A percentile compares a stretch with the other conserved stretches of the same genome.
phyloP scores from a whole-genome alignment of 2,888 invertebrate genomes.

The Cosmopolites sordidus region DNA sequence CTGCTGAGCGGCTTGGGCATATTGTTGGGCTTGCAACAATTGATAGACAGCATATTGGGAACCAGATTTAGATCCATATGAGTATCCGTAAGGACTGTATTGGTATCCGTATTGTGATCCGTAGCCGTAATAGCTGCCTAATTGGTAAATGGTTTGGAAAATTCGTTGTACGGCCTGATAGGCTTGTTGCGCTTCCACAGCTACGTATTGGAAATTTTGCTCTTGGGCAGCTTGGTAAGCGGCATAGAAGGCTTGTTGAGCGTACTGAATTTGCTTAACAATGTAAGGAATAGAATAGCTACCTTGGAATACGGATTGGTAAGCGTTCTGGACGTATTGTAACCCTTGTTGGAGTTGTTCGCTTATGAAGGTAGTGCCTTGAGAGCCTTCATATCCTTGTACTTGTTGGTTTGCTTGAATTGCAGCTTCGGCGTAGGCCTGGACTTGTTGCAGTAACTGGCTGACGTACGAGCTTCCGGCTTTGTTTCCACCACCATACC shows the following conservation, averaged over 20 bases:
- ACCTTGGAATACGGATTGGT: background rate
- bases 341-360: slow-evolving; percentile 14
- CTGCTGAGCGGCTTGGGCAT: slow-evolving; percentile 9
- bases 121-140: background rate
- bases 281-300: background rate
- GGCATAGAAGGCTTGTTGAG: slow-evolving; percentile 8
- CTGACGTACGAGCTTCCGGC: background rate
- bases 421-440: slow-evolving; percentile 12
- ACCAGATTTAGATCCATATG: background rate
- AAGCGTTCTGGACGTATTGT: slow-evolving; percentile 8
- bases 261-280: background rate
- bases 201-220: slow-evolving; percentile 9
- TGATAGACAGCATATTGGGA: background rate
- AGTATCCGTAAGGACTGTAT: background rate
- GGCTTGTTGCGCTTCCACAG: slow-evolving; percentile 10
- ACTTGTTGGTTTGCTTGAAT: slow-evolving; percentile 9
- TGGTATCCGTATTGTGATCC: background rate
- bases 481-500: background rate
- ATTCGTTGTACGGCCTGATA: slow-evolving; percentile 5
- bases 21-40: slow-evolving; percentile 11
- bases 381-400: slow-evolving; percentile 3
- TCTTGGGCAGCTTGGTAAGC: slow-evolving; percentile 18
- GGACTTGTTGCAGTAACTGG: slow-evolving; percentile 9
- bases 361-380: slow-evolving; percentile 8
- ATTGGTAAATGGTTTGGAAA: slow-evolving; percentile 4